These are phyloP conservation scores for Cyprinodon brontotheroides DNA, from an alignment of 2,113 vertebrate species.

Conservation along the genomic window DNA sequence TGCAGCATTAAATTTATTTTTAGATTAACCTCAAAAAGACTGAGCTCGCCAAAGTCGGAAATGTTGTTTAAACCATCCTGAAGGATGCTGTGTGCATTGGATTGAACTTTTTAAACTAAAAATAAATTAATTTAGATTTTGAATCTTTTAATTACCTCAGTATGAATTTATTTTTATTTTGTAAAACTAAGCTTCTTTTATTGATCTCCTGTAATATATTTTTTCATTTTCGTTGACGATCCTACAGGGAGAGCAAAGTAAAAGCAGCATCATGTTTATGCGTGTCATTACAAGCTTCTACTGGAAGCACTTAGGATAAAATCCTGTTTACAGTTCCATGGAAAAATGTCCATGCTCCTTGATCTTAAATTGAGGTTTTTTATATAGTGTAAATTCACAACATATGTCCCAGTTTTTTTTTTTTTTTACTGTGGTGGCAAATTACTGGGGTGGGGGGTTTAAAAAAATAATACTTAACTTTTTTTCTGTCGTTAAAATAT, in stretches of 20 bases:
- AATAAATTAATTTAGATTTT: background rate
- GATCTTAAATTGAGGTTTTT: too few relatives aligned
- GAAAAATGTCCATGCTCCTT: too few relatives aligned
- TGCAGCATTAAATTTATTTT: background rate
- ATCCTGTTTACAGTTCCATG: too few relatives aligned
- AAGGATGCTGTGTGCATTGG: background rate
- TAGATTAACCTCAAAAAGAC: background rate
- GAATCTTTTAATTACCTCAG: background rate
- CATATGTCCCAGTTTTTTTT: background rate
- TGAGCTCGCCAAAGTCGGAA: background rate
- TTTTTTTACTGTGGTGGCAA: background rate
- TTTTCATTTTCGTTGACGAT: background rate
- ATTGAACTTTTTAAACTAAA: background rate
- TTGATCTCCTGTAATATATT: background rate
- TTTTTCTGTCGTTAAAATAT: too few relatives aligned
- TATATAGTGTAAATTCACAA: too few relatives aligned
- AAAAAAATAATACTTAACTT: too few relatives aligned
- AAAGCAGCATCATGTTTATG: background rate
- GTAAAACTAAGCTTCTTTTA: background rate
- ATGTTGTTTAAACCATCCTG: background rate
- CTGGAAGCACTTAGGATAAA: too few relatives aligned
- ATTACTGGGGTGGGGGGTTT: background rate
- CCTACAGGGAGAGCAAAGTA: background rate
- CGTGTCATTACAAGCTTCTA: too few relatives aligned
- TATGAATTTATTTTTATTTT: background rate